These are phyloP conservation scores for Dicycla oo DNA, from an alignment of 2,888 invertebrate species.

Conservation along the genomic window DNA sequence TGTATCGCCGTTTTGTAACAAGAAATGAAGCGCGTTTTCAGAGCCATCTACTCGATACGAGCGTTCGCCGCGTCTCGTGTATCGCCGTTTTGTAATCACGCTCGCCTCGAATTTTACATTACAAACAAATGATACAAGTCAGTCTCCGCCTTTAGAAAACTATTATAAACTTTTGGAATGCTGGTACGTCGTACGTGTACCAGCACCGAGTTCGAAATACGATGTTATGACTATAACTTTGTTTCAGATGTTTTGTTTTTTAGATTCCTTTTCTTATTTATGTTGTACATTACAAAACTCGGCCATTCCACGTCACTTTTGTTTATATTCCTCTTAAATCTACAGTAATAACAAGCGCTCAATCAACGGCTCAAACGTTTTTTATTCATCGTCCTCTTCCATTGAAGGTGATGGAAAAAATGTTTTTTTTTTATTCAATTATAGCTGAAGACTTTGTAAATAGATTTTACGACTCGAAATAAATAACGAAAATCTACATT, in stretches of 20 bases:
- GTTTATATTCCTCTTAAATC: slow-evolving; percentile 4
- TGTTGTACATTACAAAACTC: slow-evolving; percentile 11
- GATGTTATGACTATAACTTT: slow-evolving; percentile 26
- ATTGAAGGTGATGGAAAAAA: background rate
- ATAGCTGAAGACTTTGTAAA: slow-evolving; percentile 4
- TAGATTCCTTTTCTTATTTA: slow-evolving; percentile 28
- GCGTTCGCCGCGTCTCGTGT: too few relatives aligned
- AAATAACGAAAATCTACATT: background rate
- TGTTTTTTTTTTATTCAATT: background rate
- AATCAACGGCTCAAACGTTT: slow-evolving; percentile 4
- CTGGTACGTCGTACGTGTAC: too few relatives aligned
- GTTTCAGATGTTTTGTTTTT: slow-evolving; percentile 33
- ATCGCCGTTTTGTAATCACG: too few relatives aligned
- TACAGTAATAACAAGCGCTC: background rate
- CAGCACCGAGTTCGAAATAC: slow-evolving; percentile 24
- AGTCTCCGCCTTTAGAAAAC: too few relatives aligned
- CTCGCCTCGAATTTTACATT: too few relatives aligned
- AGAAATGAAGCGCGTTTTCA: too few relatives aligned
- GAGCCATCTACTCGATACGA: too few relatives aligned
- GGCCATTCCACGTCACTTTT: background rate
- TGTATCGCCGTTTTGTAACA: too few relatives aligned
- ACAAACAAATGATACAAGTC: too few relatives aligned
- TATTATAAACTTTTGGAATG: slow-evolving; percentile 23
- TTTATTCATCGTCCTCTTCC: background rate
- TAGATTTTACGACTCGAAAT: background rate